Percentiles rank a stretch among this genome's conserved stretches.
Evolutionary conservation across 1,140 invertebrate species (phyloP).

Genomic region (Limonius californicus): DNA sequence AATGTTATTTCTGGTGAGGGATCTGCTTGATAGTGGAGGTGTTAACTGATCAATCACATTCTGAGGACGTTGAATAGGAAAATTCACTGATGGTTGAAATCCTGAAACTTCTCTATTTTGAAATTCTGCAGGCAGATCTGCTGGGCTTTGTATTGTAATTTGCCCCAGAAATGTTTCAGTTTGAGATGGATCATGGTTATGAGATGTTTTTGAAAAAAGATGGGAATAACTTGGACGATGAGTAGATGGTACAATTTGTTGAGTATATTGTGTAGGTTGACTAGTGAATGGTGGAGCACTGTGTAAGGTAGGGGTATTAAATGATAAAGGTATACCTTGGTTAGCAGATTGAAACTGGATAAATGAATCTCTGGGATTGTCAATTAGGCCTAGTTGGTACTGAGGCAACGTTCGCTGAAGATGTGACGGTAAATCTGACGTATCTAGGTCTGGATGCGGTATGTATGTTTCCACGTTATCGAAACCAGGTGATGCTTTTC

Average conservation of each 20-base stretch:
- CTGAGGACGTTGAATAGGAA: slow-evolving; percentile 3
- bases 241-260: slow-evolving; percentile 35
- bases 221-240: slow-evolving; percentile 33
- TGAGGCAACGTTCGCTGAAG: slow-evolving; percentile 43
- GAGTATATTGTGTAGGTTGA: background rate
- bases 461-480: slow-evolving; percentile 23
- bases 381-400: slow-evolving; percentile 29
- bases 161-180: slow-evolving; percentile 57
- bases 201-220: slow-evolving; percentile 38
- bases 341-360: background rate
- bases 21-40: background rate
- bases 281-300: background rate
- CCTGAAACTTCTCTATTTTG: slow-evolving; percentile 2
- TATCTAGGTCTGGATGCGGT: slow-evolving; percentile 37
- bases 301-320: slow-evolving; percentile 14
- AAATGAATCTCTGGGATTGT: slow-evolving; percentile 19
- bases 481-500: slow-evolving; percentile 20
- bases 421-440: slow-evolving; percentile 41
- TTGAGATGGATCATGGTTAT: slow-evolving; percentile 55
- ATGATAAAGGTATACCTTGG: slow-evolving; percentile 4
- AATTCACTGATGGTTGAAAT: slow-evolving; percentile 19
- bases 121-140: slow-evolving; percentile 43
- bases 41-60: background rate
- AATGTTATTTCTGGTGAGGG: background rate
- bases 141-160: slow-evolving; percentile 56